These are phyloP conservation scores for Cynocephalus volans DNA, from an alignment of 2,113 vertebrate species.

Conservation along the genomic window DNA sequence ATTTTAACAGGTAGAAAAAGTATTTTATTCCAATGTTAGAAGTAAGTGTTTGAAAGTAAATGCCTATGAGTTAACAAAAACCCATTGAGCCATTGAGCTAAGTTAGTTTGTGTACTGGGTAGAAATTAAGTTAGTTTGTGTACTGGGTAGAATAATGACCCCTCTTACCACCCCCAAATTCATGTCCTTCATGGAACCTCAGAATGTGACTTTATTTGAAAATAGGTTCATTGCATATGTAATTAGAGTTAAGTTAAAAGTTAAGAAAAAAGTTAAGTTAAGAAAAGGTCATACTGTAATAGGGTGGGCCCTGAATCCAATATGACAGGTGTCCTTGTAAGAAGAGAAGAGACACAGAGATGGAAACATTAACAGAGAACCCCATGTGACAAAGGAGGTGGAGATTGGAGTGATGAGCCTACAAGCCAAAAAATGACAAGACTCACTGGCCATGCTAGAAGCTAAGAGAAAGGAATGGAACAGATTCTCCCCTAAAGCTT, in stretches of 20 bases:
- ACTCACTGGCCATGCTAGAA: rapidly evolving
- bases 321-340: neutral
- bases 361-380: neutral
- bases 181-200: neutral
- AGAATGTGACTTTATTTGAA: neutral
- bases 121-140: neutral
- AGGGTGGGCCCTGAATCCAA: neutral
- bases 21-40: neutral
- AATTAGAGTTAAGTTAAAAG: too few relatives aligned
- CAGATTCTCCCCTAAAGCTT: neutral
- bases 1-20: neutral
- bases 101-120: rapidly evolving
- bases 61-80: neutral
- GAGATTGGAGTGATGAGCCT: rapidly evolving
- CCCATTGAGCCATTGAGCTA: neutral
- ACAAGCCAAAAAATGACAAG: rapidly evolving
- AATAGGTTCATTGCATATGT: neutral
- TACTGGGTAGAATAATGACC: rapidly evolving
- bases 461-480: neutral
- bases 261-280: too few relatives aligned
- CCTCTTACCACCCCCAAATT: too few relatives aligned
- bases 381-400: neutral
- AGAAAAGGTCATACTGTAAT: neutral
- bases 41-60: neutral
- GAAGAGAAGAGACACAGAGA: neutral